phyloP scores from a whole-genome alignment of 2,797 vertebrate genomes.

The Leucoraja ocellata region DNA sequence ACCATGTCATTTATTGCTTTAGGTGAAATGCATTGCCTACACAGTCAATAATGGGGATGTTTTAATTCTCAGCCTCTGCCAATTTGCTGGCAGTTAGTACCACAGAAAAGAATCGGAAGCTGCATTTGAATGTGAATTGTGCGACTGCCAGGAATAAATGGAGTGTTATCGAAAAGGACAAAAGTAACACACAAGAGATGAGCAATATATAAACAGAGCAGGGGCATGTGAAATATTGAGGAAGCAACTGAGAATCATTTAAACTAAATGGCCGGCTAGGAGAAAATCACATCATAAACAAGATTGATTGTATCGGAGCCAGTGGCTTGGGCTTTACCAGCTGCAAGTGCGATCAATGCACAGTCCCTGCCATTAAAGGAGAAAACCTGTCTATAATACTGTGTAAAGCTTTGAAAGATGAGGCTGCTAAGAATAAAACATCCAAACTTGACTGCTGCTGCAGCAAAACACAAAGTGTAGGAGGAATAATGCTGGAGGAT shows the following conservation, averaged over 20 bases:
- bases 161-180: background rate
- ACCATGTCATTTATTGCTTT: background rate
- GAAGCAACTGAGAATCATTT: background rate
- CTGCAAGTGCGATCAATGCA: background rate
- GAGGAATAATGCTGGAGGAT: background rate
- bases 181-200: background rate
- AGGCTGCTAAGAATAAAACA: background rate
- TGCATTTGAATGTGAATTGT: background rate
- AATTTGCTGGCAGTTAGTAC: background rate
- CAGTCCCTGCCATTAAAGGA: background rate
- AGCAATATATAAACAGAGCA: background rate
- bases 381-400: background rate
- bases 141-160: background rate
- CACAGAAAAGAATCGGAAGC: background rate
- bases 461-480: background rate
- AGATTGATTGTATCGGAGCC: background rate
- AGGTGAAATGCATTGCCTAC: background rate
- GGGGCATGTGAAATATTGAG: background rate
- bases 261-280: background rate
- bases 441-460: background rate
- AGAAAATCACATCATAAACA: background rate
- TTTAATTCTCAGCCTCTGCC: background rate
- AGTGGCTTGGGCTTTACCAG: background rate
- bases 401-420: background rate
- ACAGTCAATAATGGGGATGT: background rate